Evolutionary conservation across 2,888 invertebrate species (phyloP).

Genomic region (Lydus trimaculatus): DNA sequence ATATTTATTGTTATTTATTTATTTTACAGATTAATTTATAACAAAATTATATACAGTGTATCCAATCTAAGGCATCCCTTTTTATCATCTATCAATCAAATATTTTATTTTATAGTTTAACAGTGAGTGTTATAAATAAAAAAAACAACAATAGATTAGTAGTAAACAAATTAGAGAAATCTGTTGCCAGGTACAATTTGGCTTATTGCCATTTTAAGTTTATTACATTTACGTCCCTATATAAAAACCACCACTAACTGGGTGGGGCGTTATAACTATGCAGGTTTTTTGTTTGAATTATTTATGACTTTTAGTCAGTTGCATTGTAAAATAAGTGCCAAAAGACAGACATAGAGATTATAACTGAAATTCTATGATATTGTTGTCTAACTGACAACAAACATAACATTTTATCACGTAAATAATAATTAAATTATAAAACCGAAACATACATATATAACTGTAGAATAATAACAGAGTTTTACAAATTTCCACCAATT

Average conservation of each 20-base stretch:
- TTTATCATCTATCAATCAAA: too few species aligned
- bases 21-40: too few species aligned
- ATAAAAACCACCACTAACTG: slow-evolving; percentile 2
- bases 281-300: slow-evolving; percentile 4
- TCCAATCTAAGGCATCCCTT: too few species aligned
- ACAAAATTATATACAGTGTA: too few species aligned
- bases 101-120: too few species aligned
- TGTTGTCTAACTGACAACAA: not conserved
- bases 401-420: not conserved
- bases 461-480: not conserved
- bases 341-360: not conserved
- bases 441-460: not conserved
- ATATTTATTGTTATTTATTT: slow-evolving; percentile 10
- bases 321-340: slow-evolving; percentile 1
- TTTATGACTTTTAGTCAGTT: slow-evolving; percentile 7
- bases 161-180: slow-evolving; percentile 16
- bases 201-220: slow-evolving; percentile 13
- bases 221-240: not conserved
- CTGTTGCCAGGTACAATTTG: slow-evolving; percentile 17
- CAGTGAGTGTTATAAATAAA: not conserved
- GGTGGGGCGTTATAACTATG: slow-evolving; percentile 4
- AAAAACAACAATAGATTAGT: slow-evolving; percentile 7
- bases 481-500: not conserved
- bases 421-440: not conserved
- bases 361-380: not conserved